These are phyloP conservation scores for Zenarchopterus dispar DNA, from an alignment of 2,797 vertebrate genomes.

Conservation along the genomic window DNA sequence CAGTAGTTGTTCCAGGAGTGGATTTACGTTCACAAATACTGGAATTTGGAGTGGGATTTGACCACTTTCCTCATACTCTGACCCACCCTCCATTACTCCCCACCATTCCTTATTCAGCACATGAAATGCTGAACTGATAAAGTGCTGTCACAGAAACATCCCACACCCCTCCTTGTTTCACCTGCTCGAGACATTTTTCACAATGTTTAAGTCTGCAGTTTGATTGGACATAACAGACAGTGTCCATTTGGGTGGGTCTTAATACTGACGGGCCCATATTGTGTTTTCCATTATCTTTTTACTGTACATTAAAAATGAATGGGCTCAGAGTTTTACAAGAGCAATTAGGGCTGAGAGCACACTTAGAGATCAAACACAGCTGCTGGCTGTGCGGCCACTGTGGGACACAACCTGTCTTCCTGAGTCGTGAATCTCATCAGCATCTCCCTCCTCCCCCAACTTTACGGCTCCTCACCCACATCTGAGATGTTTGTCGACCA, in stretches of 20 bases:
- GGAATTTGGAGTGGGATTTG: conserved; percentile 50
- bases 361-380: conserved; percentile 72
- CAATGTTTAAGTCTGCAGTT: conserved; percentile 60
- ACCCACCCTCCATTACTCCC: conserved; percentile 72
- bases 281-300: conserved; percentile 78
- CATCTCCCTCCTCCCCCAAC: background rate
- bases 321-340: conserved; percentile 73
- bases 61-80: conserved; percentile 51
- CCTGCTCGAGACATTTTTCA: conserved; percentile 50
- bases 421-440: conserved; percentile 38
- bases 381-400: conserved; percentile 45
- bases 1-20: conserved; percentile 35
- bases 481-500: conserved; percentile 39
- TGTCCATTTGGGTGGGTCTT: conserved; percentile 55
- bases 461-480: conserved; percentile 7
- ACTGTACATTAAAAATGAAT: conserved; percentile 85
- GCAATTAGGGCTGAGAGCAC: conserved; percentile 78
- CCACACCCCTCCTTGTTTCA: conserved; percentile 41
- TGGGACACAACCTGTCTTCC: conserved; percentile 47
- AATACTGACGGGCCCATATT: conserved; percentile 16
- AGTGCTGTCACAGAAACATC: conserved; percentile 58
- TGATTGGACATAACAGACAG: conserved; percentile 37
- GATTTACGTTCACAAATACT: conserved; percentile 24
- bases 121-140: conserved; percentile 71
- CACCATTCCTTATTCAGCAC: conserved; percentile 77